Conservation (phyloP, 2,888 invertebrate species). For the Acholoe squamosa region DNA sequence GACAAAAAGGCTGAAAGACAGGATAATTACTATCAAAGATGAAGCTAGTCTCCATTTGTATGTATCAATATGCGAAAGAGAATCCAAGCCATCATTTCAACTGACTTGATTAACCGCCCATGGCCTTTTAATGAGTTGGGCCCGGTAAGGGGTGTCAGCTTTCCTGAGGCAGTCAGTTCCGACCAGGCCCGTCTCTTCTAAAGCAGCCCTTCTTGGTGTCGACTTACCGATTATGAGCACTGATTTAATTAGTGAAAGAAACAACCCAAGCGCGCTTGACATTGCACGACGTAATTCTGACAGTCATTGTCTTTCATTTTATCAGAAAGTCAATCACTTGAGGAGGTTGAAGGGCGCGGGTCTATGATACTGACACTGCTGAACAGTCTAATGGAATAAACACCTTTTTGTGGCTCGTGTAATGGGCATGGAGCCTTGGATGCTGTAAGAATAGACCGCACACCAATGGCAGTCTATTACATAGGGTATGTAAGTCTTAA, state of each 20-base stretch:
- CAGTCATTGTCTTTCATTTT: slow-evolving; percentile 58
- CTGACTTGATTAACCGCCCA: slow-evolving; percentile 14
- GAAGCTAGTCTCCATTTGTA: slow-evolving; percentile 5
- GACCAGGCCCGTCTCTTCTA: slow-evolving; percentile 21
- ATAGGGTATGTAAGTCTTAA: background rate
- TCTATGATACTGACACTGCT: slow-evolving; percentile 15
- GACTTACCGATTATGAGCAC: slow-evolving; percentile 48
- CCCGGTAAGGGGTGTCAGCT: background rate
- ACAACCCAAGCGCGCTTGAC: slow-evolving; percentile 55
- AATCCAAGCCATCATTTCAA: slow-evolving; percentile 41
- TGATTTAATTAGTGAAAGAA: slow-evolving; percentile 60
- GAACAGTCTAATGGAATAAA: slow-evolving; percentile 16
- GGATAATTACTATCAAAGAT: slow-evolving; percentile 41
- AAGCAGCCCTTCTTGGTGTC: background rate
- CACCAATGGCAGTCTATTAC: background rate
- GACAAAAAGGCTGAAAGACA: background rate
- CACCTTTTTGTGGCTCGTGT: background rate
- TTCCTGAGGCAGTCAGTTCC: slow-evolving; percentile 20
- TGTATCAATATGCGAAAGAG: slow-evolving; percentile 37
- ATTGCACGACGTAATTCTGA: slow-evolving; percentile 40
- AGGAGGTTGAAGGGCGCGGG: slow-evolving; percentile 36
- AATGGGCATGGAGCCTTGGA: background rate
- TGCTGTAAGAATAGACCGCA: background rate
- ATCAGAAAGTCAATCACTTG: slow-evolving; percentile 61
- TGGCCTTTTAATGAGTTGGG: slow-evolving; percentile 14